Percentiles rank a stretch among this genome's conserved stretches.
phyloP scores from a whole-genome alignment of 2,888 invertebrate genomes.

The Yponomeuta malinellus region DNA sequence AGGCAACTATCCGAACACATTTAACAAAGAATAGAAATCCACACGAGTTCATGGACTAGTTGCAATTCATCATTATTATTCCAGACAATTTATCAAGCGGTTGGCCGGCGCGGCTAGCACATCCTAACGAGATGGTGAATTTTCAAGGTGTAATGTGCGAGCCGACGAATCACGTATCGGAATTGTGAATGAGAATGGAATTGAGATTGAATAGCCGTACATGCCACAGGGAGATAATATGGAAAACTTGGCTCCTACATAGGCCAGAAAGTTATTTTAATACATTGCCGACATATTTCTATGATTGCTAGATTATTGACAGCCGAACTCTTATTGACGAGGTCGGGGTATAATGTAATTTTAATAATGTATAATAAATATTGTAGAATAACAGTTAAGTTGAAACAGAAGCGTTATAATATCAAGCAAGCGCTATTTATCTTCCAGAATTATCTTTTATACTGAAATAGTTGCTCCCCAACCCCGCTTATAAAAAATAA shows the following conservation, averaged over 20 bases:
- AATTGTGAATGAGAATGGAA: conserved; percentile 69
- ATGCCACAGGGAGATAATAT: conserved; percentile 30
- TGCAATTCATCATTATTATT: conserved; percentile 77
- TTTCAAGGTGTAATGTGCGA: conserved; percentile 75
- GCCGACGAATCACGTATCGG: conserved; percentile 76
- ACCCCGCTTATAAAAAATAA: too few species aligned
- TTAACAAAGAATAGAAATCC: background rate
- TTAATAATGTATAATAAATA: too few species aligned
- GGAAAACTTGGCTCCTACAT: conserved; percentile 1
- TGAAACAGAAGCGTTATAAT: too few species aligned
- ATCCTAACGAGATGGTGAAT: conserved; percentile 76
- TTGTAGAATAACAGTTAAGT: too few species aligned
- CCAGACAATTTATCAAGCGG: conserved; percentile 76
- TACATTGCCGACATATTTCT: background rate
- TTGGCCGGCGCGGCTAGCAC: conserved; percentile 71
- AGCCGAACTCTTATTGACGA: too few species aligned
- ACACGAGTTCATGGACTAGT: conserved; percentile 44
- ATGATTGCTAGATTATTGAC: too few species aligned
- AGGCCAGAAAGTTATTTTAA: background rate
- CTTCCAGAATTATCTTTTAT: too few species aligned
- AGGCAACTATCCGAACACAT: background rate
- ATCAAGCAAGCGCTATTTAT: too few species aligned
- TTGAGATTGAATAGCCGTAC: conserved; percentile 72
- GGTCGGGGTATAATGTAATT: too few species aligned
- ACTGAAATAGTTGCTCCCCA: too few species aligned